Base-by-base conservation (phyloP, 2,888 invertebrate species). In the Sphaerophoria rueppellii region DNA sequence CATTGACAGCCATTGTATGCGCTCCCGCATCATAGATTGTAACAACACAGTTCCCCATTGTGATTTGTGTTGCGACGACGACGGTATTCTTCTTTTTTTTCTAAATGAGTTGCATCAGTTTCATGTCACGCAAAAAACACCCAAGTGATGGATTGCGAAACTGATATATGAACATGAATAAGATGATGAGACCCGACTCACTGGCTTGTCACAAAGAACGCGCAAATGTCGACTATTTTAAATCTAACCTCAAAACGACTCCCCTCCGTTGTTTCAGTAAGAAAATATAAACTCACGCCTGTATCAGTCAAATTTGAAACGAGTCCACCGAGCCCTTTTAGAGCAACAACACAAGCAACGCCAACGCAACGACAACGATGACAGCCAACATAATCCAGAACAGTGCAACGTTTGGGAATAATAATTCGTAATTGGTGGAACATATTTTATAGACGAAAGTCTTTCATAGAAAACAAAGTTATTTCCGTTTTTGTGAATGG, bases 371-470 rank as follows among this genome's bases (percentile, higher is more conserved):
- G 55, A 46, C 35, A 24, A 24, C 24, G 24, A 24, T 24, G 24
- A 54, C 34, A 50, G 40, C 61, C 3, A 46, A 43, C 24, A 24
- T 24, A 24, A 24, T 6, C 9, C 43, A 12, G 32, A n/a, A 77
- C 65, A 16, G 74, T 79, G 76, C 76, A 81, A 73, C 85, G 85
- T 76, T 85, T 81, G 85, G 72, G 76, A 76, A 85, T 85, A 85
- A 85, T 85, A 81, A 85, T 85, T 80, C 76, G 80, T 80, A 81
- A 85, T 81, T 85, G 81, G 81, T 69, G 81, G 76, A 81, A 81
- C 76, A 85, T 73, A 85, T 76, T 85, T 81, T 63, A 76, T 69
- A 34, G 63, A 65, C 32, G 37, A 52, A 80, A 67, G 67, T 73
- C 76, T 72, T 69, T 81, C 76, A 73, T 67, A 24, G 24, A 73